Conservation (phyloP, 2,113 vertebrate genomes). For the Poeciliopsis retropinna region DNA sequence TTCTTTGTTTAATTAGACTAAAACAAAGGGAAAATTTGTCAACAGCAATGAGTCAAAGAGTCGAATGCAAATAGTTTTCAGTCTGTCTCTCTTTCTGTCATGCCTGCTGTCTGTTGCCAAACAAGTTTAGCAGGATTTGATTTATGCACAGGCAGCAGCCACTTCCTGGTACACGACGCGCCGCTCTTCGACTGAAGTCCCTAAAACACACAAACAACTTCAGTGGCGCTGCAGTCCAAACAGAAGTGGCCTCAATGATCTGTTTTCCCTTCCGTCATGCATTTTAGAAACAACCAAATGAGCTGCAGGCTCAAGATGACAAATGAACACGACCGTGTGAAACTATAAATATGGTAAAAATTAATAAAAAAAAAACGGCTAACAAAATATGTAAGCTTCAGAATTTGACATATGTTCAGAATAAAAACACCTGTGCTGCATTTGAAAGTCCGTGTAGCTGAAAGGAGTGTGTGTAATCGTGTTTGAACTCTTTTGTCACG, state of each 20-base stretch:
- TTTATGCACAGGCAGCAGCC: slow-evolving; percentile 43
- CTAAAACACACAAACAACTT: slow-evolving; percentile 17
- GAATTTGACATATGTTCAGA: not conserved
- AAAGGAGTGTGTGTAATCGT: not conserved
- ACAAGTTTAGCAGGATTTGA: slow-evolving; percentile 67
- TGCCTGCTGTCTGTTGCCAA: slow-evolving; percentile 40
- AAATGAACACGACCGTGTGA: not conserved
- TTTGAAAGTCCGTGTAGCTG: not conserved
- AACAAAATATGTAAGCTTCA: not conserved
- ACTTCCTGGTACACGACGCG: slow-evolving; percentile 62
- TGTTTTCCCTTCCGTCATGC: slow-evolving; percentile 7
- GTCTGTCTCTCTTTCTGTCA: slow-evolving; percentile 1
- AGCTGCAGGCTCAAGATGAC: not conserved
- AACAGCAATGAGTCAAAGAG: slow-evolving; percentile 26
- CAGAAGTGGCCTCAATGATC: not conserved
- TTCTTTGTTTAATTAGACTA: not conserved
- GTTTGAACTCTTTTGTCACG: not conserved
- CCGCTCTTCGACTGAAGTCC: slow-evolving; percentile 24
- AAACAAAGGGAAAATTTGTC: slow-evolving; percentile 34
- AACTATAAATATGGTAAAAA: not conserved
- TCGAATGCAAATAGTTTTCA: slow-evolving; percentile 17
- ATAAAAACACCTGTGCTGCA: not conserved
- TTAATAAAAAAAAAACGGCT: not conserved
- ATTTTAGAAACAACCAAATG: not conserved
- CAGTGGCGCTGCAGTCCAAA: slow-evolving; percentile 1